Percentiles rank a stretch among this genome's conserved stretches.
These are phyloP conservation scores for Synanthedon myopaeformis DNA, from an alignment of 2,888 invertebrate species.

Conservation along the genomic window DNA sequence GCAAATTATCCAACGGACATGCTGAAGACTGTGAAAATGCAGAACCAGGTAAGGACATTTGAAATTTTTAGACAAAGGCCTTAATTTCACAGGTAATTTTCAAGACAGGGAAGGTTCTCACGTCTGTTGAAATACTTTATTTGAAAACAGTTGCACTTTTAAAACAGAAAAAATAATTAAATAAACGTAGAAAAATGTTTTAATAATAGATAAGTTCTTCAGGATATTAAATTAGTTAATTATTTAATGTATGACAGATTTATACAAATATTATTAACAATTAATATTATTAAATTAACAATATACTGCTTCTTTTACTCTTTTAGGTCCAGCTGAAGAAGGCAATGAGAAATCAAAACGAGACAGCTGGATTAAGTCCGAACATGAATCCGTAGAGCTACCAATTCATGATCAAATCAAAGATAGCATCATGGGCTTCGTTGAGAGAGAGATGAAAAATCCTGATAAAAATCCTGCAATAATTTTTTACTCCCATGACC, in stretches of 20 bases:
- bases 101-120: no score
- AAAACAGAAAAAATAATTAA: no score
- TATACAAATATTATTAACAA: no score
- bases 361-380: constrained; percentile 62
- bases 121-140: no score
- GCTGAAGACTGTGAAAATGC: constrained; percentile 16
- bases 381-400: constrained; percentile 67
- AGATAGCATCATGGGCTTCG: constrained; percentile 62
- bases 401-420: constrained; percentile 71
- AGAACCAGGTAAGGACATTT: constrained; percentile 8
- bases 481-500: constrained; percentile 64
- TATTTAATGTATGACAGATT: no score
- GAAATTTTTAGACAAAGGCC: no score
- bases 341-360: constrained; percentile 43
- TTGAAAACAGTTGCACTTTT: no score
- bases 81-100: no score
- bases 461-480: constrained; percentile 54
- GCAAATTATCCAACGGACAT: constrained; percentile 56
- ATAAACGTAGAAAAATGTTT: no score
- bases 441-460: constrained; percentile 64
- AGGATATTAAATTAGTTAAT: no score
- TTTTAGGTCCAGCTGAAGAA: constrained; percentile 18
- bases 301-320: constrained; percentile 4
- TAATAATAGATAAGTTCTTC: no score
- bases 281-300: no score